Evolutionary conservation across 2,113 vertebrate genomes (phyloP), one percentile per base, ranked within the genome.

Genomic region (Erpornis zantholeuca): DNA sequence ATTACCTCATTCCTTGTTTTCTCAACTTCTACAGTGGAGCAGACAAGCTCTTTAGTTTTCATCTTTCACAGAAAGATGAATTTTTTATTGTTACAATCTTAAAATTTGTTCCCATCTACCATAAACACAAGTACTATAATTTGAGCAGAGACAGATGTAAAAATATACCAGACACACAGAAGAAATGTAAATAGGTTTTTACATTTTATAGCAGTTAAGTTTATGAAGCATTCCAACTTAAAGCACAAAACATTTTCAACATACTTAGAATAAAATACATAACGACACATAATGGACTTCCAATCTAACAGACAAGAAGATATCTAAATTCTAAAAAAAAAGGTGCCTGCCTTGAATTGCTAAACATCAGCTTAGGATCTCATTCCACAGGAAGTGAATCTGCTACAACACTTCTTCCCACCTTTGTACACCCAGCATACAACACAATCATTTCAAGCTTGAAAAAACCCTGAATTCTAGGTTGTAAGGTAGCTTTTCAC

Each of bases 291-390:
- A 76, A 28, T 8, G 42, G 35, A 87, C 15, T 89, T 77, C 12
- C 31, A 94, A 42, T 89, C 91, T 87, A 88, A 82, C 15, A 95
- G 82, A 86, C 33, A 92, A 93, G 63, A 96, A 70, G 84, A 85
- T 85, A 91, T 9, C 45, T 92, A 76, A 88, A 97, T 84, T 97
- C 66, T 92, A 94, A 94, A 90, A 57, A 83, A 52, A 84, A 54
- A 75, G 9, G 49, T 80, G 56, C n/a, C 69, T 92, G 71, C 93
- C 90, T 90, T 81, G 50, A 95, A 86, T 60, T 89, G 56, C 68
- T 80, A 33, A 87, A 54, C 15, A 61, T 73, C 20, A 75, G 61
- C 50, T 95, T 94, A 92, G 85, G 69, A 76, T 88, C 47, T 76
- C 49, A 82, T 35, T 91, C 71, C 45, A 84, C 60, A 95, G 60